A percentile compares a stretch with the other conserved stretches of the same genome.
Evolutionary conservation across 2,113 vertebrate genomes (phyloP).

Genomic region (Felis catus): DNA sequence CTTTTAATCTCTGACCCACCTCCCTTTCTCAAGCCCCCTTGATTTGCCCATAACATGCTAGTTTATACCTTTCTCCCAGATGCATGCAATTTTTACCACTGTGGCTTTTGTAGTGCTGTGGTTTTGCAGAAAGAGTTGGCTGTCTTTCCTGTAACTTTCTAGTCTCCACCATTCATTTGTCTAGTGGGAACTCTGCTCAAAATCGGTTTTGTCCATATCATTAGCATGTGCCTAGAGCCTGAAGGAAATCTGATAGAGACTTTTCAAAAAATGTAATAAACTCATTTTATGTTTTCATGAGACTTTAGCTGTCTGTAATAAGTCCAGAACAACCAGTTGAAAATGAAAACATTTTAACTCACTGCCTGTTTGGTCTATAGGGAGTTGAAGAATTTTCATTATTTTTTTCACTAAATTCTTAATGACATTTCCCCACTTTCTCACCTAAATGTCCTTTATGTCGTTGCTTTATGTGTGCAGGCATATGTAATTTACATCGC

Average conservation of each 20-base stretch:
- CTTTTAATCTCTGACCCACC: slow-evolving; percentile 47
- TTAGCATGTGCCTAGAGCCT: background rate
- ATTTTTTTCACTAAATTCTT: background rate
- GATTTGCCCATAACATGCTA: background rate
- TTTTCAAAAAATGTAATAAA: background rate
- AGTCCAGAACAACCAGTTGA: background rate
- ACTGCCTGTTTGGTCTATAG: background rate
- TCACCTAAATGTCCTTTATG: background rate
- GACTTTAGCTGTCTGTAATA: slow-evolving; percentile 41
- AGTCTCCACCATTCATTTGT: slow-evolving; percentile 31
- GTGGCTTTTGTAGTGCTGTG: background rate
- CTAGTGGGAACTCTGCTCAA: slow-evolving; percentile 38
- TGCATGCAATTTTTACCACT: background rate
- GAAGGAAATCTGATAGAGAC: slow-evolving; percentile 41
- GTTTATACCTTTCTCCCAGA: slow-evolving; percentile 47
- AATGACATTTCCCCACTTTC: background rate
- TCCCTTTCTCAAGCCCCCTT: background rate
- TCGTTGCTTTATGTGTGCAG: background rate
- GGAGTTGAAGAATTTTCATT: background rate
- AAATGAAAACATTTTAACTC: slow-evolving; percentile 49
- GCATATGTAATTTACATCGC: background rate
- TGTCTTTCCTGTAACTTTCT: slow-evolving; percentile 30
- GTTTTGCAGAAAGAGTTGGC: slow-evolving; percentile 40
- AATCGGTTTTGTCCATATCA: slow-evolving; percentile 47
- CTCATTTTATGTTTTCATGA: slow-evolving; percentile 56